These are phyloP conservation scores for Achroia grisella DNA, from an alignment of 1,140 invertebrate species.

Conservation along the genomic window DNA sequence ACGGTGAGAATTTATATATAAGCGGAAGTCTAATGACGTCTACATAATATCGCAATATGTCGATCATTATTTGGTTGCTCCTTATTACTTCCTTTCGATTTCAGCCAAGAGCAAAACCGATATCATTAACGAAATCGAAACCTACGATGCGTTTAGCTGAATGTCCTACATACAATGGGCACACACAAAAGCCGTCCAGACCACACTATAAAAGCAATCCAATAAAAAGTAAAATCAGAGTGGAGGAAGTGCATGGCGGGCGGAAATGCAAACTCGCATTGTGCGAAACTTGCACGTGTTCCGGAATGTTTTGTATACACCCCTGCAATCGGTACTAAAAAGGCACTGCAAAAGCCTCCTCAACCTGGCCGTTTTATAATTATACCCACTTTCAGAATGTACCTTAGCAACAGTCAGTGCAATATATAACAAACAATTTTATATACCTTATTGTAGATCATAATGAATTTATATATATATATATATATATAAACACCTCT, in stretches of 20 bases:
- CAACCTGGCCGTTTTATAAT: conserved; percentile 42
- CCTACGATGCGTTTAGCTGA: conserved; percentile 64
- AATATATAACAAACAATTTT: conserved; percentile 3
- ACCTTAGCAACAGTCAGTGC: conserved; percentile 11
- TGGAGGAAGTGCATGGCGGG: conserved; percentile 69
- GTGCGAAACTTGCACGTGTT: conserved; percentile 69
- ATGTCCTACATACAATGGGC: conserved; percentile 56
- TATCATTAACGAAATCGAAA: conserved; percentile 73
- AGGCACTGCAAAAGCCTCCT: conserved; percentile 16
- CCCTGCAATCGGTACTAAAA: conserved; percentile 27
- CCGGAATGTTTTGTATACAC: conserved; percentile 61
- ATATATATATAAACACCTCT: too few relatives aligned
- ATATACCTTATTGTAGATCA: too few relatives aligned
- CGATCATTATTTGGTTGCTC: conserved; percentile 6
- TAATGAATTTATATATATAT: too few relatives aligned
- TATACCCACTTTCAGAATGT: conserved; percentile 44
- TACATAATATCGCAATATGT: too few relatives aligned
- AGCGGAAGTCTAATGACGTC: too few relatives aligned
- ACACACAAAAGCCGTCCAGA: conserved; percentile 56
- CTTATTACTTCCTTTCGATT: conserved; percentile 59
- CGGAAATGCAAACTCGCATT: conserved; percentile 72
- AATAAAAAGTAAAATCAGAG: conserved; percentile 70
- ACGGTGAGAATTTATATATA: background rate
- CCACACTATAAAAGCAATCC: conserved; percentile 53
- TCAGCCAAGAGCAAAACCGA: conserved; percentile 56